A percentile compares a stretch with the other conserved stretches of the same genome.
Conservation (phyloP, 2,113 vertebrate genomes). For the Thunnus maccoyii region DNA sequence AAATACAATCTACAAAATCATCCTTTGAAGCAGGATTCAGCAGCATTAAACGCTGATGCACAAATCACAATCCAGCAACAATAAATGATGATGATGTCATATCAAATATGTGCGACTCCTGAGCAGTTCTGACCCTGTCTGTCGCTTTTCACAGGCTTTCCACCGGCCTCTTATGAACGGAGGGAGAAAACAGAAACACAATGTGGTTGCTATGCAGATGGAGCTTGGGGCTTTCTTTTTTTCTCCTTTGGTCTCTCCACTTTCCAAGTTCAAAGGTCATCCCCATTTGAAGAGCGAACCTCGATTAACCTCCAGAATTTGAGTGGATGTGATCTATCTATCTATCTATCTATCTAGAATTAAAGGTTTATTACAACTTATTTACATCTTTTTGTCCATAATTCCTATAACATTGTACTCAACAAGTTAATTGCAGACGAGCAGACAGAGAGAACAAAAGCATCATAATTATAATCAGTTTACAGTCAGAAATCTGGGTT, state of each 20-base stretch:
- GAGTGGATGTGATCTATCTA: slow-evolving; percentile 11
- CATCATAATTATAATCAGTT: too few species aligned
- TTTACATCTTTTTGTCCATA: too few species aligned
- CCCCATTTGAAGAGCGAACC: slow-evolving; percentile 50
- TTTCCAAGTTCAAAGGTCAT: slow-evolving; percentile 29
- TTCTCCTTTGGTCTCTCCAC: background rate
- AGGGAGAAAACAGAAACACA: slow-evolving; percentile 28
- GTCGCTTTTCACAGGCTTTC: slow-evolving; percentile 2
- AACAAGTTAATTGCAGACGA: too few species aligned
- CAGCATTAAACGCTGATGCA: background rate
- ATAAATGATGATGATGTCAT: background rate
- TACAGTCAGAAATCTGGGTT: too few species aligned
- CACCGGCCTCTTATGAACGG: slow-evolving; percentile 1
- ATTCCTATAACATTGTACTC: too few species aligned
- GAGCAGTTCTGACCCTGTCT: background rate
- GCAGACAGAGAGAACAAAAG: too few species aligned
- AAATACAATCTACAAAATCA: background rate
- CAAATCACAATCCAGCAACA: too few species aligned
- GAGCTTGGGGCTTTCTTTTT: slow-evolving; percentile 10
- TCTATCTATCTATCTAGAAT: too few species aligned
- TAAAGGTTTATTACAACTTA: too few species aligned
- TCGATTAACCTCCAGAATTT: slow-evolving; percentile 34
- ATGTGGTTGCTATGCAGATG: slow-evolving; percentile 61
- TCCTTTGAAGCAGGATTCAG: background rate
- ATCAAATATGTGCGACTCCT: slow-evolving; percentile 11